Evolutionary conservation across 2,888 invertebrate species (phyloP).

Genomic region (Sympetrum striolatum): DNA sequence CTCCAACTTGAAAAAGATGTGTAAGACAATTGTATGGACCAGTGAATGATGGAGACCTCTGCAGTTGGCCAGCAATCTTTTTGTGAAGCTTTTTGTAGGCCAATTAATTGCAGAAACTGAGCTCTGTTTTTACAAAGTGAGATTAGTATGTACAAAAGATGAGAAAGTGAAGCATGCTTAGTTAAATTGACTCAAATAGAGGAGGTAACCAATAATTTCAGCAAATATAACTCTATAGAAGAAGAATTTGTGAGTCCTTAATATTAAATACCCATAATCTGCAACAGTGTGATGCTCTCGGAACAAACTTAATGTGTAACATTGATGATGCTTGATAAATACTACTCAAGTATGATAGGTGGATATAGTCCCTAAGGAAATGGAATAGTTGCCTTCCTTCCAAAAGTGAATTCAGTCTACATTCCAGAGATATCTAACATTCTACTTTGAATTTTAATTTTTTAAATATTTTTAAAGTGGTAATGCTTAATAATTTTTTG

Average conservation of each 20-base stretch:
- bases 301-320: background rate
- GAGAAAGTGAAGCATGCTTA: background rate
- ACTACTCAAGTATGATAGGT: background rate
- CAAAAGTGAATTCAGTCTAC: background rate
- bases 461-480: background rate
- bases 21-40: background rate
- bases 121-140: slow-evolving; percentile 25
- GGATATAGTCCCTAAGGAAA: background rate
- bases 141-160: slow-evolving; percentile 35
- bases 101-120: background rate
- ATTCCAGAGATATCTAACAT: background rate
- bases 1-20: background rate
- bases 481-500: background rate
- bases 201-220: background rate
- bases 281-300: background rate
- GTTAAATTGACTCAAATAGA: slow-evolving; percentile 21
- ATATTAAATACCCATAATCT: background rate
- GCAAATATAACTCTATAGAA: background rate
- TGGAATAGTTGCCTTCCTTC: background rate
- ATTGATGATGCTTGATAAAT: background rate
- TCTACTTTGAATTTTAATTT: background rate
- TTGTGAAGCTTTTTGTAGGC: background rate
- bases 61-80: background rate
- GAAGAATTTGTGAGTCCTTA: background rate
- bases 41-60: background rate